These are phyloP conservation scores for Desoria tigrina DNA, from an alignment of 2,888 invertebrate species.

Conservation along the genomic window DNA sequence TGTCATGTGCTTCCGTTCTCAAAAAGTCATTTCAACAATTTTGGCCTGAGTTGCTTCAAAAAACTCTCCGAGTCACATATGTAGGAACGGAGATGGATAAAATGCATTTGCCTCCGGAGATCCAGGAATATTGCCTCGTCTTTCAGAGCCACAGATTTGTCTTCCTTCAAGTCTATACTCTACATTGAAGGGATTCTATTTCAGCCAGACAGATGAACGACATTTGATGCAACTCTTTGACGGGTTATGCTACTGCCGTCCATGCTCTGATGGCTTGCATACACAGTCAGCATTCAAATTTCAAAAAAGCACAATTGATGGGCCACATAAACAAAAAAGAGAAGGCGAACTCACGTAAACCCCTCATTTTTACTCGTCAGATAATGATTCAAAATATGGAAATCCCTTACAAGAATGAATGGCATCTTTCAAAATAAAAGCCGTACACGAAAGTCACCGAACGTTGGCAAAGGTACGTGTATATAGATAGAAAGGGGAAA, in stretches of 20 bases:
- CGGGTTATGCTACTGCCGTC: conserved; percentile 6
- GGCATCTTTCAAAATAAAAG: no score
- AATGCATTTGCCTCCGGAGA: conserved; percentile 3
- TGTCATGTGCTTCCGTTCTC: conserved; percentile 51
- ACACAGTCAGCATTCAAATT: conserved; percentile 5
- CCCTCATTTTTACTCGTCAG: conserved; percentile 1
- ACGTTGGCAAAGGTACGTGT: no score
- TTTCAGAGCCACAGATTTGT: conserved; percentile 1
- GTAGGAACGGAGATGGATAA: background rate
- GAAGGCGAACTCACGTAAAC: conserved; percentile 2
- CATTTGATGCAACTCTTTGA: conserved; percentile 37
- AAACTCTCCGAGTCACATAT: background rate
- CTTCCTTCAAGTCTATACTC: conserved; percentile 2
- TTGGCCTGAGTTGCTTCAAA: background rate
- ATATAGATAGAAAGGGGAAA: no score
- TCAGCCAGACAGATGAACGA: conserved; percentile 33
- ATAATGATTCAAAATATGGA: conserved; percentile 1
- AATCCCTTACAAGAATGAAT: no score
- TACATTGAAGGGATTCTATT: conserved; percentile 7
- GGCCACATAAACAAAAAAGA: background rate
- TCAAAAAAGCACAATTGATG: background rate
- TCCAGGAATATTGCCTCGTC: no score
- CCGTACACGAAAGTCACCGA: no score
- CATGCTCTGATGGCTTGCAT: conserved; percentile 22
- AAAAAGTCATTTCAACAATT: conserved; percentile 33